Conservation (phyloP, 2,888 invertebrate species). For the Caenorhabditis sp. region DNA sequence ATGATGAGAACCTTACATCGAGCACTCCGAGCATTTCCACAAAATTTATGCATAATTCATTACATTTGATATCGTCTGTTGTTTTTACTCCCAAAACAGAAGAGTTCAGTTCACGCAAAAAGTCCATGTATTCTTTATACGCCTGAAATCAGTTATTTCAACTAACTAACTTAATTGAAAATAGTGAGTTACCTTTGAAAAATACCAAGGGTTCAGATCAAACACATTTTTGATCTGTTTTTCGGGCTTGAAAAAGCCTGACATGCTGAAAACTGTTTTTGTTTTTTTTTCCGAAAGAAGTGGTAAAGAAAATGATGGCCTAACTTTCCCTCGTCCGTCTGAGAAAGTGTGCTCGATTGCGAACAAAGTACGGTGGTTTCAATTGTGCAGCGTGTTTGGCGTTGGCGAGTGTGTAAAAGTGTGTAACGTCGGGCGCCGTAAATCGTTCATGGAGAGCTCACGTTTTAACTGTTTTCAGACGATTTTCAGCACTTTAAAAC, state of each 20-base stretch:
- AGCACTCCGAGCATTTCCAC: constrained; percentile 50
- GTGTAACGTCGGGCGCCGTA: constrained; percentile 18
- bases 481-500: constrained; percentile 3
- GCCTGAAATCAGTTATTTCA: constrained; percentile 48
- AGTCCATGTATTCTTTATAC: constrained; percentile 58
- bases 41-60: constrained; percentile 36
- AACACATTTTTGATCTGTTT: constrained; percentile 61
- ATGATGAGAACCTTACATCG: constrained; percentile 38
- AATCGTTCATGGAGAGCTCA: constrained; percentile 1
- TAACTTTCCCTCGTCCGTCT: not conserved
- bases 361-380: not conserved
- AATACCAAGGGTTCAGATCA: constrained; percentile 66
- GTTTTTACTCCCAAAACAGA: constrained; percentile 53
- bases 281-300: not conserved
- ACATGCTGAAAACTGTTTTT: not conserved
- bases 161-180: no score
- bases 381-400: constrained; percentile 34
- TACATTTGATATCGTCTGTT: constrained; percentile 41
- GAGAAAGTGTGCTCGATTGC: constrained; percentile 15
- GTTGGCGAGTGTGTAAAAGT: constrained; percentile 22
- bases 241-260: constrained; percentile 40
- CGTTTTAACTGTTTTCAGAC: not conserved
- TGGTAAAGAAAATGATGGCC: not conserved
- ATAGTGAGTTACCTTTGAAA: constrained; percentile 52
- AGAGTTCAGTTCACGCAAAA: constrained; percentile 57